phyloP scores from a whole-genome alignment of 2,113 vertebrate species.

The Pelusios castaneus region DNA sequence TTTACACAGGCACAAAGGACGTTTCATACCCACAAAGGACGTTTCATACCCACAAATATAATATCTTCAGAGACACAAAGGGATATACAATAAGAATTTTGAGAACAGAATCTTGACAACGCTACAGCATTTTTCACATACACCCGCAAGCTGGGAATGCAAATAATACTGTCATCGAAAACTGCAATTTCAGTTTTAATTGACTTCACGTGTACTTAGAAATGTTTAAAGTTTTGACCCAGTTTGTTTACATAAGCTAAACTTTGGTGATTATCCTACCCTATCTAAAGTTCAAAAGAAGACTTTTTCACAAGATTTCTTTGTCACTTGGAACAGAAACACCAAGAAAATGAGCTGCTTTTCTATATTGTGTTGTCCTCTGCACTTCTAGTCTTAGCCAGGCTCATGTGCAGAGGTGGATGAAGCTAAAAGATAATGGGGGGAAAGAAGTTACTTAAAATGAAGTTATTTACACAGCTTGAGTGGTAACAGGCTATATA shows the following conservation, averaged over 20 bases:
- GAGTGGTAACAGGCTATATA: background rate
- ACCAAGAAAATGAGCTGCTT: background rate
- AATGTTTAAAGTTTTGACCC: background rate
- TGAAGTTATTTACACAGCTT: background rate
- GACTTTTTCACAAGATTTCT: background rate
- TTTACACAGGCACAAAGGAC: background rate
- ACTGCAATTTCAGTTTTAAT: background rate
- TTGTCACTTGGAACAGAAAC: slow-evolving; percentile 1
- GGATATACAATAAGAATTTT: background rate
- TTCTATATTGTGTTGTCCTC: background rate
- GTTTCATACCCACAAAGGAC: background rate
- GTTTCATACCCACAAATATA: background rate
- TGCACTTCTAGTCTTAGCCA: background rate
- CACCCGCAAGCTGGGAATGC: background rate
- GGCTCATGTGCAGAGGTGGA: background rate
- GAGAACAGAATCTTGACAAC: background rate
- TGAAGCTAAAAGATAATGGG: background rate
- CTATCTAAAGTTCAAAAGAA: background rate
- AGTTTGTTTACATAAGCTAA: background rate
- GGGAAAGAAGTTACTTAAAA: background rate
- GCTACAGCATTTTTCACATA: background rate
- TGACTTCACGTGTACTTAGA: background rate
- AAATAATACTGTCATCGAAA: background rate
- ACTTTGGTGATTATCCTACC: background rate
- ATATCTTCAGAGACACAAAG: background rate